Percentiles rank a stretch among this genome's conserved stretches.
These are phyloP conservation scores for Phycodurus eques DNA, from an alignment of 2,113 vertebrate species.

Conservation along the genomic window DNA sequence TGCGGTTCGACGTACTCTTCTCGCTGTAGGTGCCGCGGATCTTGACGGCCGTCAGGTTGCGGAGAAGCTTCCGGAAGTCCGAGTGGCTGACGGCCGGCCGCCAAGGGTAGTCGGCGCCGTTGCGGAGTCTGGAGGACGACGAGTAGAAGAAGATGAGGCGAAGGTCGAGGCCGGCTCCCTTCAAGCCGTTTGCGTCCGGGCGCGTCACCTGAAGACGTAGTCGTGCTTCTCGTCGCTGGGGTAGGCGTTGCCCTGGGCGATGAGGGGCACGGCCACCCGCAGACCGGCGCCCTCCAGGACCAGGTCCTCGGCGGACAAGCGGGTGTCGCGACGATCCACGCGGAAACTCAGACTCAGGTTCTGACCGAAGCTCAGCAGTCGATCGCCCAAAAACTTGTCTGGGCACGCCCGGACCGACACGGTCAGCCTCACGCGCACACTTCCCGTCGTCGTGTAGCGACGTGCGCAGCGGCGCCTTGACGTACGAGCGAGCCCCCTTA, in stretches of 20 bases:
- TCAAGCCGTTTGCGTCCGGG: no score
- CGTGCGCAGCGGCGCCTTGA: no score
- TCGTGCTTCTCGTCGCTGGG: constrained; percentile 82
- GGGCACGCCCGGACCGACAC: background rate
- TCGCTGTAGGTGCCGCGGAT: constrained; percentile 95
- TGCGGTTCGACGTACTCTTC: constrained; percentile 74
- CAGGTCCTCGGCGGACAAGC: constrained; percentile 92
- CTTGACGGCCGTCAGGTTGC: constrained; percentile 91
- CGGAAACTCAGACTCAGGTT: constrained; percentile 90
- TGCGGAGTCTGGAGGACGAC: constrained; percentile 79
- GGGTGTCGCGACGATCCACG: constrained; percentile 84
- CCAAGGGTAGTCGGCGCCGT: constrained; percentile 90
- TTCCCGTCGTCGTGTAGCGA: no score
- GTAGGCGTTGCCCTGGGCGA: constrained; percentile 94
- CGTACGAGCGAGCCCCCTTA: background rate
- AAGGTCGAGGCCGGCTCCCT: no score
- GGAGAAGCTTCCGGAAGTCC: constrained; percentile 94
- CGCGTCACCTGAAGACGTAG: constrained; percentile 85
- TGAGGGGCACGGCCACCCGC: constrained; percentile 86
- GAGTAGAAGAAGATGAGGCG: no score
- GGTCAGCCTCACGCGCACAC: background rate
- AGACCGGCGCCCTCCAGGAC: constrained; percentile 86
- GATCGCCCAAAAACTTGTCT: constrained; percentile 91
- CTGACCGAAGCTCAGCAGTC: constrained; percentile 90
- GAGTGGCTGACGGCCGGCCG: constrained; percentile 81